These are phyloP conservation scores for Centropus unirufus DNA, from an alignment of 2,113 vertebrate species.

Conservation along the genomic window DNA sequence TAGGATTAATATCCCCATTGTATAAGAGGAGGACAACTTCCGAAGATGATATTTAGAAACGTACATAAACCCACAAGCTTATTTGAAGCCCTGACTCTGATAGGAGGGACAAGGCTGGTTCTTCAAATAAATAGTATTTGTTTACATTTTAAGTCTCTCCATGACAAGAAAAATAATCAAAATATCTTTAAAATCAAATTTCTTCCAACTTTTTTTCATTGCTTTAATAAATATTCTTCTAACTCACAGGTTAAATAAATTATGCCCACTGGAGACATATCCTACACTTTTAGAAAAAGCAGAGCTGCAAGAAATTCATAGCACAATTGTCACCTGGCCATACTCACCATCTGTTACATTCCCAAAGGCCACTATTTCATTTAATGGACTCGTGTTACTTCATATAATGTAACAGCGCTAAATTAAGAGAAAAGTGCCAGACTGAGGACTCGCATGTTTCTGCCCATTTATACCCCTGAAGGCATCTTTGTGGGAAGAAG, in stretches of 20 bases:
- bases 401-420: background rate
- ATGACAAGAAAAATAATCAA: background rate
- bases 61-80: background rate
- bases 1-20: background rate
- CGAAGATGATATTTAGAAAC: background rate
- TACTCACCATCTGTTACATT: constrained; percentile 39
- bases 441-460: background rate
- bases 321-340: constrained; percentile 37
- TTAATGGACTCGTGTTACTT: constrained; percentile 35
- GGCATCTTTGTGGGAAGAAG: background rate
- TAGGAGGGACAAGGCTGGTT: background rate
- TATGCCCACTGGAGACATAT: constrained; percentile 29
- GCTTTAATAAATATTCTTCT: constrained; percentile 8
- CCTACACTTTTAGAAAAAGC: constrained; percentile 24
- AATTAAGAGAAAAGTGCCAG: constrained; percentile 38
- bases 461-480: constrained; percentile 25
- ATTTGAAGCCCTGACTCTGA: too few relatives aligned
- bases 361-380: constrained; percentile 39
- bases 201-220: constrained; percentile 1
- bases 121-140: background rate
- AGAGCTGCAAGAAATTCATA: constrained; percentile 18
- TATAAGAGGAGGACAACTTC: background rate
- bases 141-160: background rate
- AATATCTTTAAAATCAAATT: background rate
- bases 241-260: constrained; percentile 20